These are phyloP conservation scores for Anadara kagoshimensis DNA, from an alignment of 1,140 invertebrate species.

Conservation along the genomic window DNA sequence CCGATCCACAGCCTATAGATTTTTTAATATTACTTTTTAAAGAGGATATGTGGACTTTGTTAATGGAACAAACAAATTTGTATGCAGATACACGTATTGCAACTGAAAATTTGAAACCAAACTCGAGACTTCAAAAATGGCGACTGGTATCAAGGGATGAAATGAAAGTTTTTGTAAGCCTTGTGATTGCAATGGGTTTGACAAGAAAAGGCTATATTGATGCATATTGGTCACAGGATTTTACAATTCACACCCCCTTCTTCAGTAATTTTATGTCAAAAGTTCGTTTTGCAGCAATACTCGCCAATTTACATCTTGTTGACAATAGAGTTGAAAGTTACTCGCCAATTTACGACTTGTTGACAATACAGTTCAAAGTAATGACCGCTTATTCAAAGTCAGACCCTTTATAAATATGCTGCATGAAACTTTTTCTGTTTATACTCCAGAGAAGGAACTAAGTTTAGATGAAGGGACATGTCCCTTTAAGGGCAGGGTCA, in stretches of 20 bases:
- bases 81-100: not conserved
- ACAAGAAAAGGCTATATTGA: not conserved
- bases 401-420: slow-evolving; percentile 20
- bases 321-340: not conserved
- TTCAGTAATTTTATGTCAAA: slow-evolving; percentile 15
- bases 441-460: slow-evolving; percentile 6
- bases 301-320: slow-evolving; percentile 5
- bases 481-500: slow-evolving; percentile 31
- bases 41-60: slow-evolving; percentile 4
- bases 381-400: slow-evolving; percentile 29
- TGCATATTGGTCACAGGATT: not conserved
- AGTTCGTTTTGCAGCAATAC: slow-evolving; percentile 9
- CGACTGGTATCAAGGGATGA: slow-evolving; percentile 1
- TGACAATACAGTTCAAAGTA: not conserved
- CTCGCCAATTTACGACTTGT: slow-evolving; percentile 6
- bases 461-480: slow-evolving; percentile 28
- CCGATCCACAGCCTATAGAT: not conserved
- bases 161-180: not conserved
- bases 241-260: not conserved
- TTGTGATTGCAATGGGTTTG: slow-evolving; percentile 2
- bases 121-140: slow-evolving; percentile 6
- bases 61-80: slow-evolving; percentile 8
- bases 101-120: slow-evolving; percentile 1
- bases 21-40: slow-evolving; percentile 7
- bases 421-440: slow-evolving; percentile 13